Conservation (phyloP, 2,888 invertebrate species). For the Meiosimyza decipiens region DNA sequence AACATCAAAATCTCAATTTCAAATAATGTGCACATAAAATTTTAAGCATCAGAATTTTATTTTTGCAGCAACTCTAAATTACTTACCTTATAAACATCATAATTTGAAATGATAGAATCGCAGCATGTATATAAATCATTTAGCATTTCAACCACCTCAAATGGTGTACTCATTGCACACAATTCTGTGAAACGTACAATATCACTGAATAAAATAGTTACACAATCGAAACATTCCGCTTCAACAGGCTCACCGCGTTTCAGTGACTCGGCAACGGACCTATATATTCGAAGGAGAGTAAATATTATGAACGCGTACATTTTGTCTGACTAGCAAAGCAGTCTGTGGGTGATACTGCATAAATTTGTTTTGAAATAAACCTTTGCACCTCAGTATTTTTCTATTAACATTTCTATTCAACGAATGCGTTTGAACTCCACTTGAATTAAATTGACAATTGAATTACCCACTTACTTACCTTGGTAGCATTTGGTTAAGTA, state of each 20-base stretch:
- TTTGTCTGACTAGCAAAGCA: too few relatives aligned
- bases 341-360: too few relatives aligned
- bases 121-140: slow-evolving; percentile 91
- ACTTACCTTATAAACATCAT: slow-evolving; percentile 84
- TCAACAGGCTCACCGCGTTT: slow-evolving; percentile 83
- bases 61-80: too few relatives aligned
- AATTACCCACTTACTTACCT: slow-evolving; percentile 72
- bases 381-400: too few relatives aligned
- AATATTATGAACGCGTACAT: slow-evolving; percentile 3
- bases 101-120: slow-evolving; percentile 87
- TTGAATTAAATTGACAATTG: too few relatives aligned
- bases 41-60: too few relatives aligned
- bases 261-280: slow-evolving; percentile 83
- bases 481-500: slow-evolving; percentile 87
- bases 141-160: slow-evolving; percentile 86
- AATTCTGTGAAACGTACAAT: slow-evolving; percentile 86
- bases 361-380: too few relatives aligned
- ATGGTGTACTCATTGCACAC: slow-evolving; percentile 81
- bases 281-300: slow-evolving; percentile 58
- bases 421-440: too few relatives aligned
- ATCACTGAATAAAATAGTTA: slow-evolving; percentile 87
- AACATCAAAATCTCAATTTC: too few relatives aligned
- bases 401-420: too few relatives aligned
- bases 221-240: slow-evolving; percentile 84
- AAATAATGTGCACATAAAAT: too few relatives aligned